phyloP scores from a whole-genome alignment of 1,140 invertebrate genomes.

The Hestina assimilis region DNA sequence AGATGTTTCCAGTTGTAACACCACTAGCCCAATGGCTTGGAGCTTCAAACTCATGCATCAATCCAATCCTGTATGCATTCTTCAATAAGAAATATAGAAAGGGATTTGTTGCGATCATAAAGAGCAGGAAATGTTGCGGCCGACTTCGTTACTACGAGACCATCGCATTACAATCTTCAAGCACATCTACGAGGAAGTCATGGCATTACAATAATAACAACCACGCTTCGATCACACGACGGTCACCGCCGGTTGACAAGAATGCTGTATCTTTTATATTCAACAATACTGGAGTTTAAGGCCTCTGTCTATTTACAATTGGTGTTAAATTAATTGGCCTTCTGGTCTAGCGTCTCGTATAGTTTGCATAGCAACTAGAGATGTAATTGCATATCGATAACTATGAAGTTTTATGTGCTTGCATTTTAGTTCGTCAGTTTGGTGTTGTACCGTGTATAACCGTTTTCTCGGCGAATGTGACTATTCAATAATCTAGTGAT shows the following conservation, averaged over 20 bases:
- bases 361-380: conserved; percentile 9
- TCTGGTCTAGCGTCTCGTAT: conserved; percentile 15
- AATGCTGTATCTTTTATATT: conserved; percentile 87
- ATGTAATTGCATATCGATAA: conserved; percentile 52
- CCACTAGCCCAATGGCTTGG: conserved; percentile 98
- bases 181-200: conserved; percentile 89
- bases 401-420: conserved; percentile 46
- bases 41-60: conserved; percentile 97
- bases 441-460: conserved; percentile 50
- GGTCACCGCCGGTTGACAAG: conserved; percentile 82
- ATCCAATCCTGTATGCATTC: conserved; percentile 98
- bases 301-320: background rate
- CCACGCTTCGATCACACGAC: conserved; percentile 81
- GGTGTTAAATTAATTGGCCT: conserved; percentile 17
- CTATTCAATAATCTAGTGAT: conserved; percentile 25
- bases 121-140: conserved; percentile 90
- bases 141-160: conserved; percentile 90
- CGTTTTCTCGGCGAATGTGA: conserved; percentile 39
- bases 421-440: conserved; percentile 51
- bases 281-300: conserved; percentile 76
- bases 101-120: conserved; percentile 94
- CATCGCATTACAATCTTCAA: conserved; percentile 89
- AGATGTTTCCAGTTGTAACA: conserved; percentile 88
- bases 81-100: conserved; percentile 97
- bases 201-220: conserved; percentile 87